phyloP scores from a whole-genome alignment of 2,888 invertebrate species.

The Acleris sparsana region DNA sequence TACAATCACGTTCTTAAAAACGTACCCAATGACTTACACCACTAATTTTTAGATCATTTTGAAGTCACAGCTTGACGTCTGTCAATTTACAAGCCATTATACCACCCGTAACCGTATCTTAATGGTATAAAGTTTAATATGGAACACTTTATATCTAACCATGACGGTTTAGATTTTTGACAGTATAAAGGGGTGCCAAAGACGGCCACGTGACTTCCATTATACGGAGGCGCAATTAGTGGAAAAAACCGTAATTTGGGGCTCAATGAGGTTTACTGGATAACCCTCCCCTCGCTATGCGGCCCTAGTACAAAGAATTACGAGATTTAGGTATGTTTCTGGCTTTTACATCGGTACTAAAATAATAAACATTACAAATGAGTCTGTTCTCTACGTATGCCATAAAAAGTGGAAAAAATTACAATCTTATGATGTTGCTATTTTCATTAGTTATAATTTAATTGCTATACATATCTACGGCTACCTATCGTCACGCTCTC shows the following conservation, averaged over 20 bases:
- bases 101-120: background rate
- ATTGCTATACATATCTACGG: too few relatives aligned
- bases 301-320: background rate
- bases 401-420: too few relatives aligned
- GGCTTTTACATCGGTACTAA: too few relatives aligned
- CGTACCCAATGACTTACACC: background rate
- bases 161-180: constrained; percentile 45
- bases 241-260: constrained; percentile 57
- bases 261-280: constrained; percentile 23
- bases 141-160: background rate
- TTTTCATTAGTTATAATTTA: too few relatives aligned
- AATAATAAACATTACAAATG: background rate
- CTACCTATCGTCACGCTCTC: too few relatives aligned
- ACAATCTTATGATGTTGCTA: too few relatives aligned
- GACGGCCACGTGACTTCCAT: constrained; percentile 64
- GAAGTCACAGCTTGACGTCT: constrained; percentile 47
- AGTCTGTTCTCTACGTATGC: too few relatives aligned
- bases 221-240: constrained; percentile 43
- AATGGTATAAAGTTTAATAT: background rate
- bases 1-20: too few relatives aligned
- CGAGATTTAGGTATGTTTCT: background rate
- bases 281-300: constrained; percentile 11
- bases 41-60: background rate
- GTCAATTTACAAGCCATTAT: constrained; percentile 24
- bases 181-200: constrained; percentile 53